Evolutionary conservation across 1,140 invertebrate genomes (phyloP).

Genomic region (Semibalanus balanoides): DNA sequence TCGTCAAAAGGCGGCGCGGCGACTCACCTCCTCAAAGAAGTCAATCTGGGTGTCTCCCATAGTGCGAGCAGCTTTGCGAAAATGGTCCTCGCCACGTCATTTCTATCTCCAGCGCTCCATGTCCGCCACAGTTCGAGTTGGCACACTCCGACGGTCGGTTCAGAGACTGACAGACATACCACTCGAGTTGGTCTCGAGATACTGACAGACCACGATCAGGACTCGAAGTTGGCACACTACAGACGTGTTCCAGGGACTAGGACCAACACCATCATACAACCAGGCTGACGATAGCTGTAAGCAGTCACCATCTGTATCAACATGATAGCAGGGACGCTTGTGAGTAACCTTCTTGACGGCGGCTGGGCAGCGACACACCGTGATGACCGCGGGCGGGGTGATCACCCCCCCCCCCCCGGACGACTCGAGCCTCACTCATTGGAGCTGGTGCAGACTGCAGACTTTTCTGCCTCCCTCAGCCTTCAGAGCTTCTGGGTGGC

Average conservation of each 20-base stretch:
- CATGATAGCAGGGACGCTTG: too few species aligned
- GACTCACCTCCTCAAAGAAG: not conserved
- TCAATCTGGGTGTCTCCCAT: not conserved
- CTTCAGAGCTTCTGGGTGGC: slow-evolving; percentile 34
- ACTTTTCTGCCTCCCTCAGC: not conserved
- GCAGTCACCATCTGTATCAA: too few species aligned
- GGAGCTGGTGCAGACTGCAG: not conserved
- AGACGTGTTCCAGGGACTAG: too few species aligned
- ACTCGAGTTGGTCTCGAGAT: too few species aligned
- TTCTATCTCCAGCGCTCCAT: slow-evolving; percentile 51
- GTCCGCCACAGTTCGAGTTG: slow-evolving; percentile 53
- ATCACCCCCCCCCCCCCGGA: too few species aligned
- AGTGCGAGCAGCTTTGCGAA: not conserved
- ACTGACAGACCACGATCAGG: slow-evolving; percentile 25
- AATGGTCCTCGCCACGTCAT: not conserved
- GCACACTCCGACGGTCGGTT: slow-evolving; percentile 40
- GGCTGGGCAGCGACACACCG: too few species aligned
- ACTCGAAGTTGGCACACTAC: slow-evolving; percentile 32
- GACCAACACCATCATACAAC: too few species aligned
- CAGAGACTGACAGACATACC: slow-evolving; percentile 7
- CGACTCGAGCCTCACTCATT: not conserved
- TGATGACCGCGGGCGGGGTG: too few species aligned
- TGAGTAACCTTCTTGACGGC: too few species aligned
- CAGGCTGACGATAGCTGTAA: too few species aligned
- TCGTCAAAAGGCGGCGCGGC: too few species aligned